Base-by-base conservation (phyloP, 2,797 vertebrate genomes). In the Delichon dasypus region DNA sequence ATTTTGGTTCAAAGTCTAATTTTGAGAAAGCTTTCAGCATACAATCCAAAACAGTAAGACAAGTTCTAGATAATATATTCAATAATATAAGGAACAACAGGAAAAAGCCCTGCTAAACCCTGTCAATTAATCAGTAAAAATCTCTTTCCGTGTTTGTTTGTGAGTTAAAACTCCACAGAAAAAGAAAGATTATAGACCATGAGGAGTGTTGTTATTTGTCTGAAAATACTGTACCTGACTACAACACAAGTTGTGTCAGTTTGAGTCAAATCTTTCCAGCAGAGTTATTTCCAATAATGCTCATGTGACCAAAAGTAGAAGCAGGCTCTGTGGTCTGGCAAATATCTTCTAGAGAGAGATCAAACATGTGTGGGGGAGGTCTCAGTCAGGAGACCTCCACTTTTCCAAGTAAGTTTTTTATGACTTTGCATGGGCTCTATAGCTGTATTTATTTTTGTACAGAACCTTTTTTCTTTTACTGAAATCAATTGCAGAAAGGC, bases 221-320 rank as follows among this genome's bases (percentile, higher is more conserved):
- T 89, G 93, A 85, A 93, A 90, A 90, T 64, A 87, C 44, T 53
- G n/a, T 64, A 34, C 29, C 72, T 79, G 17, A 67, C 87, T 87
- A 19, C 57, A 89, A 38, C 67, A 38, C 4, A 78, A 66, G 60
- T 76, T 67, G 8, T 82, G 79, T 70, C 34, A 32, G 4, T 84
- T 75, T 79, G 50, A 87, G 60, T 64, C 16, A 75, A 71, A 51
- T 84, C 62, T 60, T 47, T 44, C 8, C 45, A 71, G 20, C 9
- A 79, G 72, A 72, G 26, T 76, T 90, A 71, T 73, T 76, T 61
- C 70, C 91, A 51, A 71, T 83, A 89, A 74, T 87, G 38, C 2
- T 26, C 44, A 25, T 58, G 42, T 77, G 78, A 61, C 34, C 58
- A 66, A 70, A 93, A 73, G 48, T 32, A 67, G 44, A 85, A 93